Conservation (phyloP, 2,888 invertebrate species). For the Clitarchus hookeri region DNA sequence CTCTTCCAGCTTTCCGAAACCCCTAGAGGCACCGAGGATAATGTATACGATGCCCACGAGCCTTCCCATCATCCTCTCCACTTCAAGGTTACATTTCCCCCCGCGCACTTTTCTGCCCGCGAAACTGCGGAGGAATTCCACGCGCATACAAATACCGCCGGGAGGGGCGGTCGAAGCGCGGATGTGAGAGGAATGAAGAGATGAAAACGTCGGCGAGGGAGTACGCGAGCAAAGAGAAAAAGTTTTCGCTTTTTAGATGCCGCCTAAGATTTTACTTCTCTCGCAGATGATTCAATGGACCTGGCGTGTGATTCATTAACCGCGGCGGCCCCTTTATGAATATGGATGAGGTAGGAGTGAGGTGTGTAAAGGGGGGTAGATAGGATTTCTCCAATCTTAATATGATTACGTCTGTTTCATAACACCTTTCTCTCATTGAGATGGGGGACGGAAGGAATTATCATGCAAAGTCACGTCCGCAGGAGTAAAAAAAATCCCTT, state of each 20-base stretch:
- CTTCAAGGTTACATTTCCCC: not conserved
- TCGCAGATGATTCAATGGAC: not conserved
- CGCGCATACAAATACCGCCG: not conserved
- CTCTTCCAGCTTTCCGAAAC: not conserved
- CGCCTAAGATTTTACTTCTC: not conserved
- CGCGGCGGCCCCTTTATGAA: not conserved
- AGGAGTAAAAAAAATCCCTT: not conserved
- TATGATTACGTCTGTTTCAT: constrained; percentile 14
- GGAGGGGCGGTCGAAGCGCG: not conserved
- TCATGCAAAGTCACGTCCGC: not conserved
- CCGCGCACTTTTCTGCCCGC: not conserved
- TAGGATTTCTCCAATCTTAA: not conserved
- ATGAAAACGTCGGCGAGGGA: constrained; percentile 6
- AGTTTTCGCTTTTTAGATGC: not conserved
- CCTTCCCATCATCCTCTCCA: not conserved
- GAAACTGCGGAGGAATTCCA: not conserved
- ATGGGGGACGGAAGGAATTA: not conserved
- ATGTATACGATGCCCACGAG: constrained; percentile 6
- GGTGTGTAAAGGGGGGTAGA: not conserved
- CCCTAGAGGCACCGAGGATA: not conserved
- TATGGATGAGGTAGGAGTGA: not conserved
- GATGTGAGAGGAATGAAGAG: not conserved
- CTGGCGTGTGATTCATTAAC: not conserved
- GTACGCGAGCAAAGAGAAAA: not conserved
- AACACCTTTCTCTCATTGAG: not conserved